Evolutionary conservation across 2,797 vertebrate species (phyloP).

Genomic region (Lithobates sylvaticus): DNA sequence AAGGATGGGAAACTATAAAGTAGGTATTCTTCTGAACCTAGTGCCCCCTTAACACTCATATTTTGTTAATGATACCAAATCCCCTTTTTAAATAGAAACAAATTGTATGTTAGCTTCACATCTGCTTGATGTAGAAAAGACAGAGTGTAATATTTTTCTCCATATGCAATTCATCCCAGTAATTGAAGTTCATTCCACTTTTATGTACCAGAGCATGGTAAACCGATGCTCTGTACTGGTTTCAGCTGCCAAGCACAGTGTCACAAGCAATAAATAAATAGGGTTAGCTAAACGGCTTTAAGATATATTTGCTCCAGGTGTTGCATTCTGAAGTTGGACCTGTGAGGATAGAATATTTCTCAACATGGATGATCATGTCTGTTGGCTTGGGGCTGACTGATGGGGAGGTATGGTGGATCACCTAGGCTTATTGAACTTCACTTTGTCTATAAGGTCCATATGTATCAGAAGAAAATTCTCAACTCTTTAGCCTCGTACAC

Average conservation of each 20-base stretch:
- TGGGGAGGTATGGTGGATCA: slow-evolving; percentile 10
- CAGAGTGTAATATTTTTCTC: slow-evolving; percentile 4
- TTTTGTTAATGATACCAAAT: not conserved
- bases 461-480: slow-evolving; percentile 5
- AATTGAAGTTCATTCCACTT: slow-evolving; percentile 34
- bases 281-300: slow-evolving; percentile 66
- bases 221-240: slow-evolving; percentile 66
- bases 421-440: not conserved
- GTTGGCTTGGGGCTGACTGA: slow-evolving; percentile 9
- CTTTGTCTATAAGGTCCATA: not conserved
- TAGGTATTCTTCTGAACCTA: not conserved
- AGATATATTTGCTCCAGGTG: slow-evolving; percentile 77
- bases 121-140: not conserved
- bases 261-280: slow-evolving; percentile 74
- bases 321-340: slow-evolving; percentile 53
- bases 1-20: not conserved
- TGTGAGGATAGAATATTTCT: slow-evolving; percentile 52
- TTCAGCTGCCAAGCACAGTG: slow-evolving; percentile 72
- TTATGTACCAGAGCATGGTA: slow-evolving; percentile 28
- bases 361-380: slow-evolving; percentile 13
- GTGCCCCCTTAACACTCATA: not conserved
- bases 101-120: not conserved
- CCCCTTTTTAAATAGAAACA: not conserved
- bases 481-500: not conserved
- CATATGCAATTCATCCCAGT: slow-evolving; percentile 30